A percentile compares a stretch with the other conserved stretches of the same genome.
Conservation (phyloP, 2,797 vertebrate genomes). For the Catostomus latipinnis region DNA sequence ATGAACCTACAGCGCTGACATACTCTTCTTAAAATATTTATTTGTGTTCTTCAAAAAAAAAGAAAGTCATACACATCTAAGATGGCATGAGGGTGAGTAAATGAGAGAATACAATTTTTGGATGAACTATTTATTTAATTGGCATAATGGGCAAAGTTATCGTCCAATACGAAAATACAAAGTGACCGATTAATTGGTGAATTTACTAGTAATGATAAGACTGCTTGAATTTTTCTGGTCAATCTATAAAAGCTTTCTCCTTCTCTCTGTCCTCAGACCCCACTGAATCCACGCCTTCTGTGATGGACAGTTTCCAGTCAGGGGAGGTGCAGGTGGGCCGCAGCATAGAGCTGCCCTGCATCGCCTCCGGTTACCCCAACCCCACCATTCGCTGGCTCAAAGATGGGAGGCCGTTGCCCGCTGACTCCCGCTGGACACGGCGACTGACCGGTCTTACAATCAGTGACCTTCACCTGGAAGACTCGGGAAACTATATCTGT, state of each 20-base stretch:
- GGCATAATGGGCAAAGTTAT: too few species aligned
- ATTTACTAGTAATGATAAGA: too few species aligned
- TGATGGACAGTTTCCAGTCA: constrained; percentile 95
- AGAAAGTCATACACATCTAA: too few species aligned
- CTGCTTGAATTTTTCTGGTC: too few species aligned
- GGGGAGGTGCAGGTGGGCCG: constrained; percentile 88
- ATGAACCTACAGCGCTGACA: too few species aligned
- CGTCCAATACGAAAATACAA: too few species aligned
- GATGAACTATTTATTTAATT: too few species aligned
- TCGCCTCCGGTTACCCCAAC: constrained; percentile 94
- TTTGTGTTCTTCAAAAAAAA: too few species aligned
- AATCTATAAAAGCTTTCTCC: neutral
- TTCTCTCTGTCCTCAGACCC: constrained; percentile 78
- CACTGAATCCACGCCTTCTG: constrained; percentile 91
- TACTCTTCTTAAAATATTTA: too few species aligned
- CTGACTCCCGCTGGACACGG: constrained; percentile 91
- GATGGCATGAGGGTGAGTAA: too few species aligned
- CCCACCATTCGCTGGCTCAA: constrained; percentile 96
- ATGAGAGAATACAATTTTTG: too few species aligned
- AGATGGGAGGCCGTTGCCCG: constrained; percentile 89
- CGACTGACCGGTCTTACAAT: constrained; percentile 91
- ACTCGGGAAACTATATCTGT: constrained; percentile 96
- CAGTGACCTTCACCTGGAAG: constrained; percentile 90
- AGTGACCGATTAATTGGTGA: too few species aligned
- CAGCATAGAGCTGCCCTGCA: constrained; percentile 91